Evolutionary conservation across 2,888 invertebrate genomes (phyloP).

Genomic region (Agriotes lineatus): DNA sequence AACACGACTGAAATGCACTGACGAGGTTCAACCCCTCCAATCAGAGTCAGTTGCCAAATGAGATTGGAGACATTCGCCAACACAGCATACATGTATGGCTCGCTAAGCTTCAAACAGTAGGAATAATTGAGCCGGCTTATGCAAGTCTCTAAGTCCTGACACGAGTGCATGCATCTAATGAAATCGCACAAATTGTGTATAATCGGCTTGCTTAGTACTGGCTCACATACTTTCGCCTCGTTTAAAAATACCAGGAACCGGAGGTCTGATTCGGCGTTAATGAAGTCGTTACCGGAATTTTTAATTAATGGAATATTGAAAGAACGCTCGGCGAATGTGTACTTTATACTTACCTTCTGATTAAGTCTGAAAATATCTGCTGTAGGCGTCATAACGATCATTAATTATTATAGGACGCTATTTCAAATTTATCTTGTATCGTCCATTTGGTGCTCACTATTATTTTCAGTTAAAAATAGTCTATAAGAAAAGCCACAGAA

Average conservation of each 20-base stretch:
- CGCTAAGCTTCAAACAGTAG: constrained; percentile 47
- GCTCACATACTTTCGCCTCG: background rate
- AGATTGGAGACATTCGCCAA: constrained; percentile 58
- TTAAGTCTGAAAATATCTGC: too few relatives aligned
- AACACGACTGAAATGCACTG: constrained; percentile 53
- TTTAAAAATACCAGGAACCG: background rate
- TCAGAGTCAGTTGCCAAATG: constrained; percentile 56
- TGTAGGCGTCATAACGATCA: too few relatives aligned
- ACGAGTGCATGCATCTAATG: constrained; percentile 25
- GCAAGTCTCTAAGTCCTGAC: constrained; percentile 32
- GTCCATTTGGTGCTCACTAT: too few relatives aligned
- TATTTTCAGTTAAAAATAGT: too few relatives aligned
- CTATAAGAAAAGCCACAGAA: too few relatives aligned
- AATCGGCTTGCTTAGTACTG: constrained; percentile 16
- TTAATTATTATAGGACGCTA: too few relatives aligned
- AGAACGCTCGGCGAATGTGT: too few relatives aligned
- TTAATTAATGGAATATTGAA: too few relatives aligned
- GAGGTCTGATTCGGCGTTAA: too few relatives aligned
- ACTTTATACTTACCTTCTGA: too few relatives aligned
- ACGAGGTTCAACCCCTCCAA: constrained; percentile 53
- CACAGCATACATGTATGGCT: constrained; percentile 50
- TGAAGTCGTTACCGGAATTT: too few relatives aligned
- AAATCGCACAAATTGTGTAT: constrained; percentile 17
- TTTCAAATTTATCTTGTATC: too few relatives aligned
- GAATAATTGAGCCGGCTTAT: constrained; percentile 49